These are phyloP conservation scores for Danio rerio DNA, from an alignment of 2,113 vertebrate genomes.

Conservation along the genomic window DNA sequence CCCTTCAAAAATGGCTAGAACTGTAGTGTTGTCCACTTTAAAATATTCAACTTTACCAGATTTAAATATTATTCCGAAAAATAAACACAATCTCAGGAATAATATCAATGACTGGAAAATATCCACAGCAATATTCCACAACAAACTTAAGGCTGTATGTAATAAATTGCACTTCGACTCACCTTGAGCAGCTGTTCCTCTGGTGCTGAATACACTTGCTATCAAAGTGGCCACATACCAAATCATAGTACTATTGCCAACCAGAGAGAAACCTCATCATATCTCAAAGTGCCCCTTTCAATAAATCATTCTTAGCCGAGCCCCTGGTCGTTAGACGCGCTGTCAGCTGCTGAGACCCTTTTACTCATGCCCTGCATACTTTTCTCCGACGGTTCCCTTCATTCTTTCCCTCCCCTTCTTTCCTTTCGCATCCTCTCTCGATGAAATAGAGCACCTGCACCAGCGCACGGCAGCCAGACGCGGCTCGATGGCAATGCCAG, in stretches of 20 bases:
- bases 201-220: constrained; percentile 97
- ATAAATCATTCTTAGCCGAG: constrained; percentile 78
- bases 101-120: neutral
- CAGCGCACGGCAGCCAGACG: constrained; percentile 77
- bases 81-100: neutral
- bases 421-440: constrained; percentile 72
- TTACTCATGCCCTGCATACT: constrained; percentile 71
- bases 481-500: constrained; percentile 71
- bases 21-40: neutral
- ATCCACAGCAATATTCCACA: too few relatives aligned
- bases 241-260: constrained; percentile 88
- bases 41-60: neutral
- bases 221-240: constrained; percentile 98
- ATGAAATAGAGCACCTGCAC: constrained; percentile 80
- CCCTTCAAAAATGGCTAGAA: neutral
- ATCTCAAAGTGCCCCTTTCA: constrained; percentile 87
- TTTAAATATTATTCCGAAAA: neutral
- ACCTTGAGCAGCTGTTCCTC: constrained; percentile 96
- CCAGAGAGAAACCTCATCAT: constrained; percentile 81
- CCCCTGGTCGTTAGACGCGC: constrained; percentile 68
- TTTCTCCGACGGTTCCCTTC: constrained; percentile 78
- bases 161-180: constrained; percentile 86
- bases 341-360: constrained; percentile 64
- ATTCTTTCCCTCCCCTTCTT: constrained; percentile 81
- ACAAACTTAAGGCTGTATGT: constrained; percentile 52